Base-by-base conservation (phyloP, 2,888 invertebrate species). In the Protodeltote pygarga region DNA sequence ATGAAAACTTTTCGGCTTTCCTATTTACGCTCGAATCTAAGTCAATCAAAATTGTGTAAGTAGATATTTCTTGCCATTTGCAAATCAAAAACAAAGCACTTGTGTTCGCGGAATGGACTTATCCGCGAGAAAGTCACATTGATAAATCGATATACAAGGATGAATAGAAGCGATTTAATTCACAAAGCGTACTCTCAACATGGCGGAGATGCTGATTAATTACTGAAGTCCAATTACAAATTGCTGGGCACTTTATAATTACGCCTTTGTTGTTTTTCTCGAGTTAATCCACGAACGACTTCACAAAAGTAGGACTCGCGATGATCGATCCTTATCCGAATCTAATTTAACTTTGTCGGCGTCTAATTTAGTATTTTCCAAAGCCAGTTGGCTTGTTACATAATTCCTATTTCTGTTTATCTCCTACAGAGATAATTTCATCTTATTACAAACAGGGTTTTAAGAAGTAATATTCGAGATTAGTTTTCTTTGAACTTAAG, bases 191-290 rank as follows among this genome's bases (percentile, higher is more conserved):
- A 62, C 42, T 58, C 58, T 62, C 59, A 62, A 60, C 66, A 53
- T 38, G 50, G 46, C 58, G 59, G 54, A 53, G 59, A 60, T 57
- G 54, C 58, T 64, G 69, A 74, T 73, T 65, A 77, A 75, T 75
- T 64, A 64, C 58, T 31, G 50, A 64, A 59, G 45, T 42, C 45
- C 49, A 60, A 52, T 65, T 68, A 73, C 69, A 65, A 75, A 79
- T 76, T 63, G 63, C 57, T 55, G 38, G 50, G 42, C 49, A 49
- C 38, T 63, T 65, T 64, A 42, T 66, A 68, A 61, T 65, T 65
- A 61, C 44, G 45, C 50, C 41, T 71, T 67, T 73, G 66, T 71
- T 68, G 49, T 63, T 47, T 52, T 49, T 35, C 33, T 57, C 39
- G 42, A 65, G 62, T 59, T 60, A 59, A 71, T 64, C 55, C 44